Base-by-base conservation (phyloP, 2,888 invertebrate species). In the Pristionchus arcanus region DNA sequence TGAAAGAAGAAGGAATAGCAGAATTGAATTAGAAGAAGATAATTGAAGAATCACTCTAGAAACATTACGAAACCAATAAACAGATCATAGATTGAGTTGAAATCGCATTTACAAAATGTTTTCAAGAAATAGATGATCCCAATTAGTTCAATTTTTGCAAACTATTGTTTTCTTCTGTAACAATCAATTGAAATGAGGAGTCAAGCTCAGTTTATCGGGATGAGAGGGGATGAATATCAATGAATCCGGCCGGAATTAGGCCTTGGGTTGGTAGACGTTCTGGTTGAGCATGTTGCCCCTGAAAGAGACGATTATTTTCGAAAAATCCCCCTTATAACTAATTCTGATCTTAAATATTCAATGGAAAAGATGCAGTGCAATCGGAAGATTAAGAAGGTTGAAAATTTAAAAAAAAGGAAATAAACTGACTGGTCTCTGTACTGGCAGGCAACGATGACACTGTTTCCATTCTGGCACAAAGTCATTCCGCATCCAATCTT, bases 401-500 rank as follows among this genome's bases (percentile, higher is more conserved):
- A 16, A 74, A 19, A 74, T 2, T 34, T 7, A 13, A 49, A 49
- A 49, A 34, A 28, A 34, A 31, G 13, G 3, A 19, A 7, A 74
- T 74, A 31, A 37, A 68, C 88, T 71, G 19, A 88, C 71, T 31
- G 49, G 59, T 28, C 34, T 31, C n/a, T 77, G 85, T 90, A 90
- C 83, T 90, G 90, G 68, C 90, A 90, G 28, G 85, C 85, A 13
- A 90, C 90, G 37, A 89, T 21, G 37, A 90, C 77, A 25, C n/a
- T 21, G n/a, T 53, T 71, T 11, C 53, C 63, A 28, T 53, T 21
- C 21, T 53, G 84, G 59, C 90, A 90, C 59, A 63, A 74, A 37
- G 88, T 89, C 85, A 89, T 85, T 74, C 90, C 90, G 53, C 90
- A 90, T n/a, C 90, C 90, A 68, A 90, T 71, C 74, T 89, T 71